Percentiles rank a stretch among this genome's conserved stretches.
These are phyloP conservation scores for Oxyscelio sp. DNA, from an alignment of 2,888 invertebrate genomes.

Conservation along the genomic window DNA sequence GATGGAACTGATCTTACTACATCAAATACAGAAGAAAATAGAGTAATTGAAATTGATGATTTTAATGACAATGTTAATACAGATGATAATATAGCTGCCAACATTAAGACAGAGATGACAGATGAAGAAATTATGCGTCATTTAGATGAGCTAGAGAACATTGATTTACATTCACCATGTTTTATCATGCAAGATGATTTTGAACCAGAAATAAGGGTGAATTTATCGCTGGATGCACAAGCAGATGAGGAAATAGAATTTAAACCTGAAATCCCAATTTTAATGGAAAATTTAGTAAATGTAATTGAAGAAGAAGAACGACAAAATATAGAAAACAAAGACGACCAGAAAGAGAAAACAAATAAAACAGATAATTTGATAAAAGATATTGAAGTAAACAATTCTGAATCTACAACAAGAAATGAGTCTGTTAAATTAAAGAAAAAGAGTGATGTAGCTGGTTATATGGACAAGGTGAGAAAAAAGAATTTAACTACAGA, in stretches of 20 bases:
- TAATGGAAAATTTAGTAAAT: slow-evolving; percentile 39
- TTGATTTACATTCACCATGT: slow-evolving; percentile 78
- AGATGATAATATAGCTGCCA: slow-evolving; percentile 34
- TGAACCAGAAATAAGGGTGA: slow-evolving; percentile 58
- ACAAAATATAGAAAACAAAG: not conserved
- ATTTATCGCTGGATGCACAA: slow-evolving; percentile 42
- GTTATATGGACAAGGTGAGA: too few species aligned
- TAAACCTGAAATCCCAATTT: slow-evolving; percentile 47
- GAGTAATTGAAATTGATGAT: too few species aligned
- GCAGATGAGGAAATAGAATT: slow-evolving; percentile 39
- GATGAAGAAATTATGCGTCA: slow-evolving; percentile 84
- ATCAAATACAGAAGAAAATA: too few species aligned
- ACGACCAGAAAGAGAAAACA: too few species aligned
- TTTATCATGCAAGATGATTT: slow-evolving; percentile 78
- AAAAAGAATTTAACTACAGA: too few species aligned
- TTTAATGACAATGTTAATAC: too few species aligned
- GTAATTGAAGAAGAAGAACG: slow-evolving; percentile 81
- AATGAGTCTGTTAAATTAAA: too few species aligned
- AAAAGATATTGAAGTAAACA: too few species aligned
- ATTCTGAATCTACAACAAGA: too few species aligned
- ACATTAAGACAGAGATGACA: slow-evolving; percentile 77
- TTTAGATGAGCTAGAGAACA: slow-evolving; percentile 84
- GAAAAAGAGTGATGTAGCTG: too few species aligned
- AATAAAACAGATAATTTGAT: too few species aligned
- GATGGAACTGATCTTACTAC: too few species aligned